A percentile compares a stretch with the other conserved stretches of the same genome.
Evolutionary conservation across 2,888 invertebrate species (phyloP).

Genomic region (Cinara cedri): DNA sequence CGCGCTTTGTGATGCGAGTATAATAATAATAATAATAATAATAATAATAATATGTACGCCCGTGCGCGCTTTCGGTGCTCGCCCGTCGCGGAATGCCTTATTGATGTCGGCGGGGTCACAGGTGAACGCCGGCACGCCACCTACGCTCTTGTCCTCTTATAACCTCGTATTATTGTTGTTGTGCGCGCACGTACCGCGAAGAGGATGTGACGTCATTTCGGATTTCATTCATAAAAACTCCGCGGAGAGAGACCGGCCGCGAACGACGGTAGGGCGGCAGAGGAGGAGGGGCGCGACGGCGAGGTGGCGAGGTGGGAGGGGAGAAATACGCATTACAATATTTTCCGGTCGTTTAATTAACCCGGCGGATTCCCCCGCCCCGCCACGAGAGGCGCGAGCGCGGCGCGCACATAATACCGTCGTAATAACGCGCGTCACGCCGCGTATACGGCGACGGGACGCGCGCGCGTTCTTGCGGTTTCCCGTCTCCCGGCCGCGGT

Average conservation of each 20-base stretch:
- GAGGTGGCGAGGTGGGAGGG: background rate
- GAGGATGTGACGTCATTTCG: constrained; percentile 38
- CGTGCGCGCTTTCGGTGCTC: constrained; percentile 3
- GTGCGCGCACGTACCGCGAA: too few relatives aligned
- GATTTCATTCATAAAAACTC: constrained; percentile 51
- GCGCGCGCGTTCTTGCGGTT: constrained; percentile 1
- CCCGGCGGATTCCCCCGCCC: constrained; percentile 27
- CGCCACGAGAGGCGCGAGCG: too few relatives aligned
- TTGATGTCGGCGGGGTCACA: constrained; percentile 51
- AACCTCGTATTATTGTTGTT: too few relatives aligned
- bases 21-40: too few relatives aligned
- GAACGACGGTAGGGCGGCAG: background rate
- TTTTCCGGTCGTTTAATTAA: constrained; percentile 43
- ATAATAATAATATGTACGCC: too few relatives aligned
- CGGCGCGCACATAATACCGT: too few relatives aligned
- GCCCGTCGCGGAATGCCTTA: constrained; percentile 47
- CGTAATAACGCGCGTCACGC: too few relatives aligned
- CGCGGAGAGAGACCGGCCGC: background rate
- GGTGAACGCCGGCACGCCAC: constrained; percentile 35
- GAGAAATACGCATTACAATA: background rate
- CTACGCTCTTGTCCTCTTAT: constrained; percentile 12
- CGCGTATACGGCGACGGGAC: background rate
- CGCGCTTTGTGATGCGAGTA: background rate
- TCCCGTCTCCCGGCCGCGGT: too few relatives aligned
- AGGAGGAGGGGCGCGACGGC: background rate